These are phyloP conservation scores for Drepana falcataria DNA, from an alignment of 2,888 invertebrate genomes.

Conservation along the genomic window DNA sequence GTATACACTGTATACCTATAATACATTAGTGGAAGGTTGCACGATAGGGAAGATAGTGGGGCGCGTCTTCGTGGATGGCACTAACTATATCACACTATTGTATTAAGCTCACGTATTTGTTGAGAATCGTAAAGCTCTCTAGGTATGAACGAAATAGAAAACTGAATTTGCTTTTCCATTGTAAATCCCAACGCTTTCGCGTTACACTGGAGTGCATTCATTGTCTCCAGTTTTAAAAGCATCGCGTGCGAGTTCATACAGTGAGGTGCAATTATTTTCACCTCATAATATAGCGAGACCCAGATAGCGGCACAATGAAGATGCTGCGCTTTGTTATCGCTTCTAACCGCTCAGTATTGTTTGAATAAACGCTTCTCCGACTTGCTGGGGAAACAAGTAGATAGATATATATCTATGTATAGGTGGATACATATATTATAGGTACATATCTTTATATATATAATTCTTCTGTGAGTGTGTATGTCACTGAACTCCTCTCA, in stretches of 20 bases:
- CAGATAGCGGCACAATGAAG: conserved; percentile 21
- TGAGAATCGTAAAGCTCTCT: neutral
- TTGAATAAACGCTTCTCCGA: conserved; percentile 18
- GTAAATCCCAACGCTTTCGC: neutral
- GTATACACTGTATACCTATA: too few relatives aligned
- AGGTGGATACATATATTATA: neutral
- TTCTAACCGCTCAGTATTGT: conserved; percentile 30
- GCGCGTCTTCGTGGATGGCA: too few relatives aligned
- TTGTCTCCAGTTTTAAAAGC: neutral
- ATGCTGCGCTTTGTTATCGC: conserved; percentile 26
- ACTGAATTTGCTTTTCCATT: neutral
- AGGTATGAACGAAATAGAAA: neutral
- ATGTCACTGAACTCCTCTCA: too few relatives aligned
- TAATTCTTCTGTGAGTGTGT: too few relatives aligned
- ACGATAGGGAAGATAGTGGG: too few relatives aligned
- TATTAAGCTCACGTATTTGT: too few relatives aligned
- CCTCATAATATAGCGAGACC: conserved; percentile 20
- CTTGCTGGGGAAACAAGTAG: conserved; percentile 1
- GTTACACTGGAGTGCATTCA: neutral
- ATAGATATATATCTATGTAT: neutral
- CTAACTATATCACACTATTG: too few relatives aligned
- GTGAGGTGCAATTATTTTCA: conserved; percentile 20
- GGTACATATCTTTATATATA: too few relatives aligned
- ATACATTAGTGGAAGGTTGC: too few relatives aligned
- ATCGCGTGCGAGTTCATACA: neutral